These are phyloP conservation scores for Leptopilina drosophilae DNA, from an alignment of 2,888 invertebrate species.

Conservation along the genomic window DNA sequence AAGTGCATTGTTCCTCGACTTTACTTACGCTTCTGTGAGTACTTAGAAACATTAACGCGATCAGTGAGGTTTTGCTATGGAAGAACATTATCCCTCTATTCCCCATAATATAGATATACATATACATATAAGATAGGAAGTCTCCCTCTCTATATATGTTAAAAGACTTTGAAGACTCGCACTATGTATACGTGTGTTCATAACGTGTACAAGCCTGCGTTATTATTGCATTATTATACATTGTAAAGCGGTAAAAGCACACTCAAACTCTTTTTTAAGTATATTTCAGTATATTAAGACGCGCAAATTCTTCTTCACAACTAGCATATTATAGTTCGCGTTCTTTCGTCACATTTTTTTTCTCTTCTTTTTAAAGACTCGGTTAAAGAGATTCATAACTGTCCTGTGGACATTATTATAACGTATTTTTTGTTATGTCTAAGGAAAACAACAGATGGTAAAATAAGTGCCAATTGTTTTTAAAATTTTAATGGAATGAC, in stretches of 20 bases:
- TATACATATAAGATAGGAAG: constrained; percentile 15
- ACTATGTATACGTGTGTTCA: constrained; percentile 10
- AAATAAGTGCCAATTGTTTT: constrained; percentile 3
- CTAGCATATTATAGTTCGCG: background rate
- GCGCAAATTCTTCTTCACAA: background rate
- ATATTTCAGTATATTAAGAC: constrained; percentile 5
- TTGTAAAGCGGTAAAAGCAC: constrained; percentile 1
- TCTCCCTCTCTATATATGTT: background rate
- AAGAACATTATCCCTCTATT: constrained; percentile 30
- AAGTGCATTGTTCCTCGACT: constrained; percentile 34
- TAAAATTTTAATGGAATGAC: background rate
- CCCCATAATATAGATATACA: background rate
- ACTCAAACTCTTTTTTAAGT: background rate
- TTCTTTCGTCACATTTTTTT: background rate
- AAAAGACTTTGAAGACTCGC: constrained; percentile 9
- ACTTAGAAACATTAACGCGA: constrained; percentile 34
- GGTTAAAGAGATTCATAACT: constrained; percentile 32
- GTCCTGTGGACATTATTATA: constrained; percentile 17
- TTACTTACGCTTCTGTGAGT: constrained; percentile 36
- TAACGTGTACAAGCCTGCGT: background rate
- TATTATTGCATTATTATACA: constrained; percentile 8
- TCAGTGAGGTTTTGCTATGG: constrained; percentile 35
- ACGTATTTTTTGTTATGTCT: background rate
- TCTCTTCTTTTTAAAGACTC: background rate
- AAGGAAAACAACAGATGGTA: constrained; percentile 6